Percentiles rank a stretch among this genome's conserved stretches.
phyloP scores from a whole-genome alignment of 2,797 vertebrate genomes.

The Hozukius guyotensis region DNA sequence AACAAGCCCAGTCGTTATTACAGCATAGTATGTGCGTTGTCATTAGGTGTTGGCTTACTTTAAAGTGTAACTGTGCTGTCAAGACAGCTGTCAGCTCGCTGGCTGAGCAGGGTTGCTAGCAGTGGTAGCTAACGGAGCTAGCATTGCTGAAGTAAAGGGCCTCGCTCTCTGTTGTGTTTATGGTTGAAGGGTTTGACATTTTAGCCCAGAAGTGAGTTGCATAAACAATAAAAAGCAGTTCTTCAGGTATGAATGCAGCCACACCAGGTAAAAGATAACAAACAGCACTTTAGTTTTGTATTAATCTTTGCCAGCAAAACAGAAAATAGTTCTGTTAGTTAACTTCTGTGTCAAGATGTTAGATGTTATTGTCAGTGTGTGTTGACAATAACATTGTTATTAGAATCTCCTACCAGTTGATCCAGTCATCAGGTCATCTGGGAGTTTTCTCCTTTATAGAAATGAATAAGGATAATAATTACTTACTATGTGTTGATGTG shows the following conservation, averaged over 20 bases:
- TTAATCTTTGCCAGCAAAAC: neutral
- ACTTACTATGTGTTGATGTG: too few species aligned
- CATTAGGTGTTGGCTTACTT: neutral
- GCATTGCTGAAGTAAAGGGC: constrained; percentile 32
- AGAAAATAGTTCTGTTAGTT: neutral
- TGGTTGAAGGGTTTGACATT: constrained; percentile 41
- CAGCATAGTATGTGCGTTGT: fast-evolving
- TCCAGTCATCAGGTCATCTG: too few species aligned
- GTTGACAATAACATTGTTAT: too few species aligned
- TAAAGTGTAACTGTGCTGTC: constrained; percentile 14
- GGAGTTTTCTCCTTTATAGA: too few species aligned
- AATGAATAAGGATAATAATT: too few species aligned
- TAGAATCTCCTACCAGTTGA: too few species aligned
- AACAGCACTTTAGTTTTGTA: neutral
- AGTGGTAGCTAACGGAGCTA: constrained; percentile 33
- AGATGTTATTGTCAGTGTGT: neutral
- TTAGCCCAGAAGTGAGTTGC: neutral
- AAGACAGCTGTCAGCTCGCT: neutral
- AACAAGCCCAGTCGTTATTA: fast-evolving
- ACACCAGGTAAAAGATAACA: neutral
- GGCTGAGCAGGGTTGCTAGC: constrained; percentile 37
- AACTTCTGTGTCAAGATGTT: neutral
- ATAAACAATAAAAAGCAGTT: constrained; percentile 27
- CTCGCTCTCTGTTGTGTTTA: constrained; percentile 48
- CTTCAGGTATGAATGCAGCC: neutral